Percentiles rank a stretch among this genome's conserved stretches.
These are phyloP conservation scores for Sipunculus nudus DNA, from an alignment of 2,888 invertebrate genomes.

Conservation along the genomic window DNA sequence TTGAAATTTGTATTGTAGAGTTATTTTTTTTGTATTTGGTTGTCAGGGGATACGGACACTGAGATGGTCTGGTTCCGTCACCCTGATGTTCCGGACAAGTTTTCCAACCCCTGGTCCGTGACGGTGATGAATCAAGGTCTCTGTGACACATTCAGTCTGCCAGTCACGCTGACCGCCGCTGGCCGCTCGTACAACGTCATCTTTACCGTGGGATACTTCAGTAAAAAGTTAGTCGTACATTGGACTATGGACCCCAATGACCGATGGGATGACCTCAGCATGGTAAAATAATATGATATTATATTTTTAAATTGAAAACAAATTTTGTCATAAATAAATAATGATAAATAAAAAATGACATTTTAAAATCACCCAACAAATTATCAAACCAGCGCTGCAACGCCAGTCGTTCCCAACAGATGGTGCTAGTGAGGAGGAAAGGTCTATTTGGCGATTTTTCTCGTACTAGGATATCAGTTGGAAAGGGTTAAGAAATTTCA, in stretches of 20 bases:
- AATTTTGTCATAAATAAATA: too few species aligned
- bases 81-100: constrained; percentile 26
- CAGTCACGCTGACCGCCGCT: constrained; percentile 36
- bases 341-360: too few species aligned
- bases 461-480: too few species aligned
- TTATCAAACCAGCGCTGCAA: too few species aligned
- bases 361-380: too few species aligned
- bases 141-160: constrained; percentile 44
- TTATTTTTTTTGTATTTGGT: too few species aligned
- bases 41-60: constrained; percentile 33
- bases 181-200: constrained; percentile 38
- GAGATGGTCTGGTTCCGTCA: constrained; percentile 52
- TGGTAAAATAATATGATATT: not conserved
- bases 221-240: constrained; percentile 44
- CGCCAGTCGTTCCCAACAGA: too few species aligned
- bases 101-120: constrained; percentile 40
- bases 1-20: too few species aligned
- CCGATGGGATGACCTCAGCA: constrained; percentile 9
- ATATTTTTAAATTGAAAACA: too few species aligned
- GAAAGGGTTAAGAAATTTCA: too few species aligned
- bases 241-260: constrained; percentile 43
- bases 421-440: too few species aligned
- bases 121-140: constrained; percentile 42
- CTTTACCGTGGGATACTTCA: constrained; percentile 51
- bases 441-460: too few species aligned